These are phyloP conservation scores for Clamator glandarius DNA, from an alignment of 2,797 vertebrate species.

Conservation along the genomic window DNA sequence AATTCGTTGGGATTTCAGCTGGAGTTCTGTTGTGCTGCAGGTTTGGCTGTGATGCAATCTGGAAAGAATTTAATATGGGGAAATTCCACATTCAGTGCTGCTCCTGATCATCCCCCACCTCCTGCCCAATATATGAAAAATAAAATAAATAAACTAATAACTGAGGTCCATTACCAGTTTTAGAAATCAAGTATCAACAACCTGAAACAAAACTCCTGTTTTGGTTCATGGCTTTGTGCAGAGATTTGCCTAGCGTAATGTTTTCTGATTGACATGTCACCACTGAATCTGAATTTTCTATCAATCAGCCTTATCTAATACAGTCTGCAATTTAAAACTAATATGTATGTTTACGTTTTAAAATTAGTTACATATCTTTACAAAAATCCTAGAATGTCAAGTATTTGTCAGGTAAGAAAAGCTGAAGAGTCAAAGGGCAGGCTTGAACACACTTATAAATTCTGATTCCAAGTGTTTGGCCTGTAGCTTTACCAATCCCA, in stretches of 20 bases:
- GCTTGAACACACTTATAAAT: background rate
- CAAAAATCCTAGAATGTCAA: background rate
- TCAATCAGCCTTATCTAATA: background rate
- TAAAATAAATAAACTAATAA: background rate
- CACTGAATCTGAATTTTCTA: background rate
- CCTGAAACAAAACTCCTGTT: background rate
- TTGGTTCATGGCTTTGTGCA: background rate
- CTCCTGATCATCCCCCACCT: background rate
- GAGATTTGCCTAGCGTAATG: background rate
- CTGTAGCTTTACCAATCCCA: background rate
- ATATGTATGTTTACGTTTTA: background rate
- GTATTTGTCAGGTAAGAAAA: background rate
- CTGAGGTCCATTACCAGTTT: background rate
- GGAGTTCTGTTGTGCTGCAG: background rate
- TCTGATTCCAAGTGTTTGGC: background rate
- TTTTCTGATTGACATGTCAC: background rate
- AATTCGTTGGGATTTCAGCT: rapidly evolving
- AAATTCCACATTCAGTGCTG: background rate
- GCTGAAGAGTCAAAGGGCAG: background rate
- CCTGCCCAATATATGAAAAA: background rate
- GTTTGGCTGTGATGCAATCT: background rate
- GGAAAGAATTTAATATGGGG: background rate
- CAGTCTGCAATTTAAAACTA: background rate
- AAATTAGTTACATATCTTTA: background rate
- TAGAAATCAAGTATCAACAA: background rate